Evolutionary conservation across 2,888 invertebrate genomes (phyloP).

Genomic region (Xylophagus ater): DNA sequence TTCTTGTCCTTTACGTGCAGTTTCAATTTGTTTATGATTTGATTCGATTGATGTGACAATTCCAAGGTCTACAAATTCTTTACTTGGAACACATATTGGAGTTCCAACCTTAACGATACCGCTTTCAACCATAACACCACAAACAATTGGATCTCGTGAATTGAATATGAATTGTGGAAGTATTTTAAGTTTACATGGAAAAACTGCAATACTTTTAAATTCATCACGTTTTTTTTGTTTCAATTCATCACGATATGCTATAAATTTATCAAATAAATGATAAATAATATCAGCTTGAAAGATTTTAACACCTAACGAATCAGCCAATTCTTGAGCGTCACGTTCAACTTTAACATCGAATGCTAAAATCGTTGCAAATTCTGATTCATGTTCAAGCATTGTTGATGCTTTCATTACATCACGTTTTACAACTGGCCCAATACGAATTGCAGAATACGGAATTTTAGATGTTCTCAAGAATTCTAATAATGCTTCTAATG

Average conservation of each 20-base stretch:
- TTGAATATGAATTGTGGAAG: conserved; percentile 91
- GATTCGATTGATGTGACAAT: conserved; percentile 88
- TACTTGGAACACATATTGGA: conserved; percentile 91
- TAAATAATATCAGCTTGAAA: conserved; percentile 99
- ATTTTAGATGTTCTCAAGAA: conserved; percentile 86
- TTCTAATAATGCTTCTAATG: conserved; percentile 90
- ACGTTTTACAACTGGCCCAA: conserved; percentile 97
- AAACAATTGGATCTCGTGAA: conserved; percentile 94
- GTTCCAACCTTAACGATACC: conserved; percentile 94
- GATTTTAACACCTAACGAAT: conserved; percentile 84
- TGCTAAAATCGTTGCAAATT: conserved; percentile 96
- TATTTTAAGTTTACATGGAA: conserved; percentile 89
- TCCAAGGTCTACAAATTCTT: conserved; percentile 94
- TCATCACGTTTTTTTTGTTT: conserved; percentile 87
- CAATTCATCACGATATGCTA: conserved; percentile 80
- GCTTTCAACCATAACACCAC: conserved; percentile 90
- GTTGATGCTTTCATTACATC: conserved; percentile 99
- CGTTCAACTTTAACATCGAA: conserved; percentile 98
- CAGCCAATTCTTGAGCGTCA: conserved; percentile 96
- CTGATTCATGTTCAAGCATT: conserved; percentile 96
- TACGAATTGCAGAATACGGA: conserved; percentile 94
- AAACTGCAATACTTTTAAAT: conserved; percentile 93
- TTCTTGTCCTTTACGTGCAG: conserved; percentile 91
- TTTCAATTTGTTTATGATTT: conserved; percentile 90
- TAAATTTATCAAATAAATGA: conserved; percentile 97